phyloP scores from a whole-genome alignment of 2,888 invertebrate genomes.

The Sycophila texana region DNA sequence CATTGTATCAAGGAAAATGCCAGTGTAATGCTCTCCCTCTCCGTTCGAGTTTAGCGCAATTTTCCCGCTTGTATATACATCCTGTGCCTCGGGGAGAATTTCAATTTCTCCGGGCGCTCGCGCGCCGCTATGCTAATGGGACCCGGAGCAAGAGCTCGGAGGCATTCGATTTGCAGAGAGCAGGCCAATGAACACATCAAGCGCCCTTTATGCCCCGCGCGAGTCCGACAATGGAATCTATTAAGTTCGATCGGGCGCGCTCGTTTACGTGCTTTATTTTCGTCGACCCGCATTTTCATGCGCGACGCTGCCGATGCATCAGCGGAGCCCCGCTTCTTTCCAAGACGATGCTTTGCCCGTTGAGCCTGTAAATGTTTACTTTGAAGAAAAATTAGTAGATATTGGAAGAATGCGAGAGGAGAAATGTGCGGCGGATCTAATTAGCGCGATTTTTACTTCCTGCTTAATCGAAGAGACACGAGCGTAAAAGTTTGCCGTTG shows the following conservation, averaged over 20 bases:
- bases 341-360: no score
- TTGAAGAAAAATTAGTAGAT: neutral
- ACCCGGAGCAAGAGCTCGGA: neutral
- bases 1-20: slow-evolving; percentile 33
- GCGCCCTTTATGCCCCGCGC: neutral
- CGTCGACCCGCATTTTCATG: neutral
- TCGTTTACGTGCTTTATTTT: neutral
- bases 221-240: slow-evolving; percentile 15
- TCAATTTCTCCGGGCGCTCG: slow-evolving; percentile 26
- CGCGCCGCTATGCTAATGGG: slow-evolving; percentile 31
- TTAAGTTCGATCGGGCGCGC: neutral
- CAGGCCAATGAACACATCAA: slow-evolving; percentile 22
- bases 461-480: neutral
- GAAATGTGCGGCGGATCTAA: neutral
- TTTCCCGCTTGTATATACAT: slow-evolving; percentile 6
- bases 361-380: neutral
- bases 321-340: no score
- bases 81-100: slow-evolving; percentile 9
- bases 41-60: slow-evolving; percentile 22
- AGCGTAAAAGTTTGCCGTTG: neutral
- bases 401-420: neutral
- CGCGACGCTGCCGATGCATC: no score
- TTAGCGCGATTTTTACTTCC: neutral
- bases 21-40: slow-evolving; percentile 1
- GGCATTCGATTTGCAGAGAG: neutral